phyloP scores from a whole-genome alignment of 2,888 invertebrate genomes.

The Nemotelus pantherinus region DNA sequence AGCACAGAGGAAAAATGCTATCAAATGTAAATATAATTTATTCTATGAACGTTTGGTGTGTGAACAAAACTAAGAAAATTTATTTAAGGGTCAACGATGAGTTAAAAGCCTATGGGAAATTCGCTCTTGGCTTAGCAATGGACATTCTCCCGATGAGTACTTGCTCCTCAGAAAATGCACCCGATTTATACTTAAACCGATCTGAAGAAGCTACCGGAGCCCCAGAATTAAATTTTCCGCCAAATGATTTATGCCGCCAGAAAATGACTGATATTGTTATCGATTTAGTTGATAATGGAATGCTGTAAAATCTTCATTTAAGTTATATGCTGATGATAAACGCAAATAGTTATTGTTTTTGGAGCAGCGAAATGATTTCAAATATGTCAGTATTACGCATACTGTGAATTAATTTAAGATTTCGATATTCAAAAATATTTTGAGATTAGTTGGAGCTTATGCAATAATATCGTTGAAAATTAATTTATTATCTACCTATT shows the following conservation, averaged over 20 bases:
- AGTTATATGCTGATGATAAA: too few relatives aligned
- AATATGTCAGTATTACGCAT: too few relatives aligned
- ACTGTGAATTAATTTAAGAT: too few relatives aligned
- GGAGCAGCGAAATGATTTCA: too few relatives aligned
- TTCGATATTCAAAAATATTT: too few relatives aligned
- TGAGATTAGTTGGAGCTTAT: too few relatives aligned
- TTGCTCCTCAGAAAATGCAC: slow-evolving; percentile 76
- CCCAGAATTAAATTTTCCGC: slow-evolving; percentile 64
- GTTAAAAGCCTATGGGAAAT: slow-evolving; percentile 71
- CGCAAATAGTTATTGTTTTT: too few relatives aligned
- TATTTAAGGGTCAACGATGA: slow-evolving; percentile 70
- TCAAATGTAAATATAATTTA: slow-evolving; percentile 66
- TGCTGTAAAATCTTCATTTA: slow-evolving; percentile 63
- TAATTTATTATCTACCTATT: too few relatives aligned
- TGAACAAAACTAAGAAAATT: not conserved
- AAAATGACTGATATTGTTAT: slow-evolving; percentile 76
- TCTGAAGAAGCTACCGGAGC: slow-evolving; percentile 60
- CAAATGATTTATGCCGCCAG: slow-evolving; percentile 70
- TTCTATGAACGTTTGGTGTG: not conserved
- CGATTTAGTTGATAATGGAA: slow-evolving; percentile 73
- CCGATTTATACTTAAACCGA: slow-evolving; percentile 70
- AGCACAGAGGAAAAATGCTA: slow-evolving; percentile 67
- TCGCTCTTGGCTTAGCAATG: slow-evolving; percentile 74
- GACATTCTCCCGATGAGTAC: slow-evolving; percentile 78
- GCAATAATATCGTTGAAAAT: too few relatives aligned